Evolutionary conservation across 2,888 invertebrate genomes (phyloP).

Genomic region (Enchytraeus crypticus): DNA sequence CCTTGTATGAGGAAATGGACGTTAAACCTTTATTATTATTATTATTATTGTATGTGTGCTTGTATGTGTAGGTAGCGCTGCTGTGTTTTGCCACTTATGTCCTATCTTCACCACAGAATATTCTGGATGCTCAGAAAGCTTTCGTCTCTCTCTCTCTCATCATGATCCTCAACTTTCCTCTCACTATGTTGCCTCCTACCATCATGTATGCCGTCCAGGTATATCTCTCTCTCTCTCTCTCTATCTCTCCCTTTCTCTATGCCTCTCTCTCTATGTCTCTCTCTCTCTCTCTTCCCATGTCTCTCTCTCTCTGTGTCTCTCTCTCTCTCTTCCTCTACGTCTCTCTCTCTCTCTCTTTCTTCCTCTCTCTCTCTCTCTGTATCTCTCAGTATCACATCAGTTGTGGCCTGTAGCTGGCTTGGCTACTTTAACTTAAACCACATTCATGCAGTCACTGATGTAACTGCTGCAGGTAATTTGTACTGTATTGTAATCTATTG

Average conservation of each 20-base stretch:
- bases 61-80: conserved; percentile 39
- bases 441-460: neutral
- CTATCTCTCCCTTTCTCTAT: no score
- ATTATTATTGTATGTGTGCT: no score
- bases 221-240: no score
- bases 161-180: conserved; percentile 78
- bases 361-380: no score
- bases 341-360: no score
- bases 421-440: neutral
- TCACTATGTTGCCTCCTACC: conserved; percentile 91
- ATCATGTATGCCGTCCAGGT: conserved; percentile 53
- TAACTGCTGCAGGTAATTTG: neutral
- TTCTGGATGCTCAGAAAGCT: conserved; percentile 75
- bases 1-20: no score
- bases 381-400: neutral
- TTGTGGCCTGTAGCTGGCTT: neutral
- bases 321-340: no score
- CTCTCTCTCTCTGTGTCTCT: no score
- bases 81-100: conserved; percentile 53
- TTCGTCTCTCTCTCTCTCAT: conserved; percentile 93
- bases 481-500: neutral
- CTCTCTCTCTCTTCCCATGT: no score
- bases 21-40: no score
- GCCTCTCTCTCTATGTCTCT: no score
- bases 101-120: conserved; percentile 57